phyloP scores from a whole-genome alignment of 2,113 vertebrate genomes.

The Protomyctophum bolini region DNA sequence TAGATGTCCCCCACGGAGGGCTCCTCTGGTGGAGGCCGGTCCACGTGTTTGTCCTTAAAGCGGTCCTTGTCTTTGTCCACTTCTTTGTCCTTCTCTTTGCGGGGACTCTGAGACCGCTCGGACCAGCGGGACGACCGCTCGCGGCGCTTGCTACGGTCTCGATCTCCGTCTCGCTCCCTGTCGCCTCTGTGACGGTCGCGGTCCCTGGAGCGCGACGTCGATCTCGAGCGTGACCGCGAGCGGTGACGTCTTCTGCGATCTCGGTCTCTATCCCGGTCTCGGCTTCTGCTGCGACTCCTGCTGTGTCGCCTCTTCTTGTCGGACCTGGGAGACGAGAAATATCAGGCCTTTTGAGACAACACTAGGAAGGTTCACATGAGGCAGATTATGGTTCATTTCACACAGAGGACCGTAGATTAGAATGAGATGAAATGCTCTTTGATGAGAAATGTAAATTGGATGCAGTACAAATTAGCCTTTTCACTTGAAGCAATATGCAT shows the following conservation, averaged over 20 bases:
- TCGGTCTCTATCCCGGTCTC: constrained; percentile 75
- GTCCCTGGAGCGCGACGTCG: constrained; percentile 84
- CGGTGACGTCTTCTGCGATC: constrained; percentile 78
- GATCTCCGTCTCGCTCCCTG: constrained; percentile 60
- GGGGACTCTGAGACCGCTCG: constrained; percentile 85
- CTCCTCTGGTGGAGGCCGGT: constrained; percentile 93
- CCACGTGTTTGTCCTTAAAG: constrained; percentile 95
- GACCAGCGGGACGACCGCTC: constrained; percentile 68
- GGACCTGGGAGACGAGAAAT: constrained; percentile 43
- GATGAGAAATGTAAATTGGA: no score
- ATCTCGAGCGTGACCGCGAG: constrained; percentile 82
- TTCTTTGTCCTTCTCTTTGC: constrained; percentile 75
- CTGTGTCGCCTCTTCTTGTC: constrained; percentile 73
- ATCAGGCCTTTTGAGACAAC: no score
- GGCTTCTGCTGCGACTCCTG: constrained; percentile 83
- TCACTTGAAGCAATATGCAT: no score
- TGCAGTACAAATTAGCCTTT: no score
- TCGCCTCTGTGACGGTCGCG: constrained; percentile 77
- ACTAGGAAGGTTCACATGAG: no score
- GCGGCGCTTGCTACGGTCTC: constrained; percentile 64
- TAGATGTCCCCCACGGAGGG: constrained; percentile 96
- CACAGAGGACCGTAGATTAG: no score
- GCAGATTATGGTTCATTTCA: no score
- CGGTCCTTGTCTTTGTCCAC: constrained; percentile 78
- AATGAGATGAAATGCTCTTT: no score